A percentile compares a stretch with the other conserved stretches of the same genome.
These are phyloP conservation scores for Lissonota sp. DNA, from an alignment of 2,888 invertebrate species.

Conservation along the genomic window DNA sequence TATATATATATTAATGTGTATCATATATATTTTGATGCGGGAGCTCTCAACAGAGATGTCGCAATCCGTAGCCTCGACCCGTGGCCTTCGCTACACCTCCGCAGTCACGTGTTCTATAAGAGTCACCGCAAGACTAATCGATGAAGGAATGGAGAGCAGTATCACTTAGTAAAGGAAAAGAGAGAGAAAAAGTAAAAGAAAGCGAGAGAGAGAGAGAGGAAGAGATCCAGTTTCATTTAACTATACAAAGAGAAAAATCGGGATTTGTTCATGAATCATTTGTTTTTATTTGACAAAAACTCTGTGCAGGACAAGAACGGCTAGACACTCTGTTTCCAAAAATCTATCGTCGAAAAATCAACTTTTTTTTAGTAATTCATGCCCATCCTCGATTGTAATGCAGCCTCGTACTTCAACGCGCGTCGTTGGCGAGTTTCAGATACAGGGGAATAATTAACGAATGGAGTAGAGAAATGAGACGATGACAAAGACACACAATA, in stretches of 20 bases:
- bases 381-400: slow-evolving; percentile 8
- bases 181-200: no score
- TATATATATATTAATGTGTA: background rate
- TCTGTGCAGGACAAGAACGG: no score
- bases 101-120: slow-evolving; percentile 50
- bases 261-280: no score
- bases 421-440: background rate
- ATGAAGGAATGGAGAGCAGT: slow-evolving; percentile 50
- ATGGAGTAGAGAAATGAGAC: background rate
- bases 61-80: slow-evolving; percentile 57
- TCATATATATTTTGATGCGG: slow-evolving; percentile 40
- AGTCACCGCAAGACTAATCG: slow-evolving; percentile 49
- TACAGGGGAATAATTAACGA: slow-evolving; percentile 30
- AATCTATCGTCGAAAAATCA: no score
- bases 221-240: no score
- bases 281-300: no score
- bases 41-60: slow-evolving; percentile 39
- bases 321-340: no score
- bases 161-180: slow-evolving; percentile 19
- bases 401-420: slow-evolving; percentile 16
- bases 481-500: slow-evolving; percentile 1
- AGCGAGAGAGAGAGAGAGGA: no score
- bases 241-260: no score
- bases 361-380: no score
- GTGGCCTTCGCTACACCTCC: slow-evolving; percentile 46